A percentile compares a stretch with the other conserved stretches of the same genome.
These are phyloP conservation scores for Daktulosphaira vitifoliae DNA, from an alignment of 1,140 invertebrate genomes.

Conservation along the genomic window DNA sequence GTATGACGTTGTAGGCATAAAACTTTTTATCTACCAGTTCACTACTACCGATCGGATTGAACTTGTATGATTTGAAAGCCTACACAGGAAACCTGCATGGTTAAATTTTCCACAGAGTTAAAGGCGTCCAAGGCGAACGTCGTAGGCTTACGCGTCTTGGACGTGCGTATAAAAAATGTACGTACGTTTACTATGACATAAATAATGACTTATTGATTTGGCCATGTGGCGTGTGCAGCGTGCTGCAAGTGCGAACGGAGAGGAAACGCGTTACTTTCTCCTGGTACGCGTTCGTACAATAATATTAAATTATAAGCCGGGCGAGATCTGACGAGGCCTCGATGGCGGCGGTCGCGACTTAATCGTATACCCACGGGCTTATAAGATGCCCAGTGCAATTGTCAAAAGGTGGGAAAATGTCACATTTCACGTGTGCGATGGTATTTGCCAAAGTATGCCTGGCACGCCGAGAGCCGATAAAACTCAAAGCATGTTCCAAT, in stretches of 20 bases:
- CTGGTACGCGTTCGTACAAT: background rate
- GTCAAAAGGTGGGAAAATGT: background rate
- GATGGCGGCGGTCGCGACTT: background rate
- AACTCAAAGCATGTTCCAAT: background rate
- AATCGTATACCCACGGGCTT: background rate
- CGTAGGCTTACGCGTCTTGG: no score
- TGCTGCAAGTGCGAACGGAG: background rate
- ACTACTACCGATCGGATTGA: no score
- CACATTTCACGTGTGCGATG: no score
- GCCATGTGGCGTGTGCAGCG: background rate
- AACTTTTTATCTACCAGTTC: no score
- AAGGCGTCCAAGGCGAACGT: no score
- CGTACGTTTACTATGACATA: conserved; percentile 7
- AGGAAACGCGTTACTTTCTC: conserved; percentile 29
- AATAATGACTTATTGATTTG: conserved; percentile 30
- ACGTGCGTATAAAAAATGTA: no score
- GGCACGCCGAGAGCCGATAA: background rate
- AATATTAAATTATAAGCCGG: background rate
- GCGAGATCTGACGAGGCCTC: conserved; percentile 9
- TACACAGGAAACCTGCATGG: no score
- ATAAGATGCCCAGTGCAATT: conserved; percentile 7
- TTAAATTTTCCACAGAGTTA: no score
- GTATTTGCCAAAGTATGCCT: background rate
- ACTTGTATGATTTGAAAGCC: no score
- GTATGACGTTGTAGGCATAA: no score